Conservation (phyloP, 1,140 invertebrate species). For the Forficula auricularia region DNA sequence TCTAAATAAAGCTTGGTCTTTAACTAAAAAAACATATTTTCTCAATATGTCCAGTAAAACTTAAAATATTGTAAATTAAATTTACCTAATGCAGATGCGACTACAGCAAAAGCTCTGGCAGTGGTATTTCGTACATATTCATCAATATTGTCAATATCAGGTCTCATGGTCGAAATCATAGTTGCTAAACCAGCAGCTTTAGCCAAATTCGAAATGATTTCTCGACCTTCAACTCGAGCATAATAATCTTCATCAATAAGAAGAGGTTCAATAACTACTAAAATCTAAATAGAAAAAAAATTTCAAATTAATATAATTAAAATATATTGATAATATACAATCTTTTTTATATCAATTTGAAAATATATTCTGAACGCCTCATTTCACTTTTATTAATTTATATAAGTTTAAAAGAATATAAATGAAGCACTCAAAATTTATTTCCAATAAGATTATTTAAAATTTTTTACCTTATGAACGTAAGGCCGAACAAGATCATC, state of each 20-base stretch:
- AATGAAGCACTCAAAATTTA: conserved; percentile 4
- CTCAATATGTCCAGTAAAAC: no score
- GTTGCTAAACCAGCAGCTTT: conserved; percentile 99
- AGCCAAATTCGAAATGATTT: conserved; percentile 98
- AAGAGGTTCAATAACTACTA: conserved; percentile 97
- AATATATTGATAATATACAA: conserved; percentile 4
- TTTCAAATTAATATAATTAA: conserved; percentile 12
- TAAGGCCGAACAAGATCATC: conserved; percentile 97
- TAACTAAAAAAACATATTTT: no score
- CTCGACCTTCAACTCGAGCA: conserved; percentile 94
- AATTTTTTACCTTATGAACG: conserved; percentile 76
- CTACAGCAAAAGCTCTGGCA: conserved; percentile 95
- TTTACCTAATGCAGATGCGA: conserved; percentile 88
- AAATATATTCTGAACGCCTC: background rate
- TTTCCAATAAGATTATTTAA: conserved; percentile 3
- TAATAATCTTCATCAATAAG: conserved; percentile 99
- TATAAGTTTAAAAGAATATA: conserved; percentile 4
- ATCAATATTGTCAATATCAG: conserved; percentile 99
- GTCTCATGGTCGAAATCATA: conserved; percentile 99
- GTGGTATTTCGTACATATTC: conserved; percentile 99
- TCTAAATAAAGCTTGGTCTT: no score
- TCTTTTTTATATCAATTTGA: background rate
- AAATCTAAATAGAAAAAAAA: conserved; percentile 38
- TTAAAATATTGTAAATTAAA: background rate
- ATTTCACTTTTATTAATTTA: background rate